Base-by-base conservation (phyloP, 2,113 vertebrate species). In the Hydrochoerus hydrochaeris region DNA sequence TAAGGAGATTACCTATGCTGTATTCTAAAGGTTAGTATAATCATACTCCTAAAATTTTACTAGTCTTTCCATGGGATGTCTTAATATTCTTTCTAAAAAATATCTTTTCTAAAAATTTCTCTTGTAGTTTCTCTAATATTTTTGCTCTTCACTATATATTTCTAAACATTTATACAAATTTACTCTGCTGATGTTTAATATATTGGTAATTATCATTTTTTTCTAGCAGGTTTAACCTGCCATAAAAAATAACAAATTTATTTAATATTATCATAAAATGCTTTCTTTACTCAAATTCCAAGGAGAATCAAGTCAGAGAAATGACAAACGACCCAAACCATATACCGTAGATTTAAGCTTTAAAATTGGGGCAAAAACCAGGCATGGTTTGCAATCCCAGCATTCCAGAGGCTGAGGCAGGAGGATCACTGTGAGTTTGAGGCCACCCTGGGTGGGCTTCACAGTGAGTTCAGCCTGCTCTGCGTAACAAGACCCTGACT, bases 241-340 rank as follows among this genome's bases (percentile, higher is more conserved):
- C 38, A 88, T 92, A 93, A 35, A 95, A 96, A 73, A 46, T 14
- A 44, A 49, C 3, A 12, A 87, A 85, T 84, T 73, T 71, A 38
- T 32, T 83, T 52, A 80, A 73, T 22, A 83, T 10, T n/a, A 87
- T 75, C 26, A 91, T 65, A 89, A 95, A 94, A 89, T 80, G 10
- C 24, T 92, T 85, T 94, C 28, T 87, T 86, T 58, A 57, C 30
- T 71, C 52, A 85, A 80, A 86, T 90, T 75, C 67, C 62, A 90
- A 14, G 5, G 52, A 69, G 94, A 96, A 94, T 20, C 28, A 88
- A 91, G 38, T 44, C 57, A 71, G 38, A 88, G 35, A 97, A 88
- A 94, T 58, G 30, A 54, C 16, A 97, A 88, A 75, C 58, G 58
- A 9, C 16, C 38, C 91, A 92, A 91, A 93, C 81, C 44, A 95